Conservation (phyloP, 2,888 invertebrate genomes). For the Rhagonycha lutea region DNA sequence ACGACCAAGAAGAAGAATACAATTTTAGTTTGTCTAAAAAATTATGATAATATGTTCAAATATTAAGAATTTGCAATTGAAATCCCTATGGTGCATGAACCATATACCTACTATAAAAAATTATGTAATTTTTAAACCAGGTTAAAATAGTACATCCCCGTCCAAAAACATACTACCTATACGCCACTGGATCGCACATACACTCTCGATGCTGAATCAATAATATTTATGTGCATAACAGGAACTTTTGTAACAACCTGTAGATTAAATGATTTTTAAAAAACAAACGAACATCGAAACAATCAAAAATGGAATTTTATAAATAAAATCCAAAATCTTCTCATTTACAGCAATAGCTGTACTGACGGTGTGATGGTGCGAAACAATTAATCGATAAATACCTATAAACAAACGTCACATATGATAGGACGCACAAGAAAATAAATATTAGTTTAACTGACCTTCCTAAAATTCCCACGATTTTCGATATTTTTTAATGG, state of each 20-base stretch:
- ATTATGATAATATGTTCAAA: too few relatives aligned
- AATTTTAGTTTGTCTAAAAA: too few relatives aligned
- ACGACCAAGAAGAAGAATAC: too few relatives aligned
- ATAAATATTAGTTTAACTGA: background rate
- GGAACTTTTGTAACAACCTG: background rate
- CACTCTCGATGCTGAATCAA: too few relatives aligned
- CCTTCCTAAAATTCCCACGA: background rate
- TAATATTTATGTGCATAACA: too few relatives aligned
- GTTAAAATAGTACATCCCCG: too few relatives aligned
- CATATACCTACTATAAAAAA: too few relatives aligned
- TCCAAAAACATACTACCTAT: too few relatives aligned
- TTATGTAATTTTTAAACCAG: too few relatives aligned
- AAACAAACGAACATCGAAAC: background rate
- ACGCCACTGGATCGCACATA: too few relatives aligned
- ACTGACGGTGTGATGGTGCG: background rate
- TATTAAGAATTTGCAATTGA: too few relatives aligned
- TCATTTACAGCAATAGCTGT: background rate
- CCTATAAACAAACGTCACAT: background rate
- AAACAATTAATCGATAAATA: background rate
- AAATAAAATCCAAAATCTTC: background rate
- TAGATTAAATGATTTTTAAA: background rate
- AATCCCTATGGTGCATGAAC: too few relatives aligned
- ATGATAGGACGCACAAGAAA: background rate
- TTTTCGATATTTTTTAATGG: background rate
- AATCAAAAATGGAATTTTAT: background rate